Conservation (phyloP, 2,113 vertebrate species). For the Antechinus flavipes region DNA sequence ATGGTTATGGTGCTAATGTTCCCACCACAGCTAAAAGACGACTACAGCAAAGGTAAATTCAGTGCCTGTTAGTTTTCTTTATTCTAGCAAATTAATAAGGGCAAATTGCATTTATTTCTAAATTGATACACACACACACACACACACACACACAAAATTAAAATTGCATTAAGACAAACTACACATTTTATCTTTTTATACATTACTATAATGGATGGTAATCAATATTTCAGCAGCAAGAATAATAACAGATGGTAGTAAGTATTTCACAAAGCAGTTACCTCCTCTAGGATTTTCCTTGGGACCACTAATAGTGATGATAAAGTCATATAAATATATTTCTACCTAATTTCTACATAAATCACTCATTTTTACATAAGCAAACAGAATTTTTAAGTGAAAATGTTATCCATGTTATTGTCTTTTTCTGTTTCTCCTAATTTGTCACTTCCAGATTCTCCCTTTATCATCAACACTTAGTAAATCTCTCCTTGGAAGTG, state of each 20-base stretch:
- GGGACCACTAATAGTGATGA: conserved; percentile 41
- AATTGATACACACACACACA: background rate
- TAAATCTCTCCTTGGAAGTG: background rate
- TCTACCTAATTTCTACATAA: conserved; percentile 54
- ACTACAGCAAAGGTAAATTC: conserved; percentile 94
- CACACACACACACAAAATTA: conserved; percentile 33
- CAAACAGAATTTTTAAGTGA: conserved; percentile 51
- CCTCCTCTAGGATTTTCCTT: conserved; percentile 50
- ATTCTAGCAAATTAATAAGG: conserved; percentile 37
- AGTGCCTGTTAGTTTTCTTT: conserved; percentile 53
- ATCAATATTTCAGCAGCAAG: background rate
- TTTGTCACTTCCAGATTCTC: background rate
- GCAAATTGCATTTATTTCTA: conserved; percentile 49
- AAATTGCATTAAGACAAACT: conserved; percentile 52
- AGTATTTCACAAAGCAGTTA: conserved; percentile 14
- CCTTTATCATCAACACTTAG: background rate
- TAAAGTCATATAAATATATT: conserved; percentile 53
- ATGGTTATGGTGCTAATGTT: conserved; percentile 98
- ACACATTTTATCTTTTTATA: conserved; percentile 58
- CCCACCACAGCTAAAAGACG: conserved; percentile 96
- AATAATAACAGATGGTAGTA: background rate
- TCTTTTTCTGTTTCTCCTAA: background rate
- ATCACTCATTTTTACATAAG: conserved; percentile 42
- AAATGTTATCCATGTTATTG: conserved; percentile 8
- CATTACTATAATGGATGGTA: conserved; percentile 40